These are phyloP conservation scores for Dasyprocta punctata DNA, from an alignment of 2,113 vertebrate genomes.

Conservation along the genomic window DNA sequence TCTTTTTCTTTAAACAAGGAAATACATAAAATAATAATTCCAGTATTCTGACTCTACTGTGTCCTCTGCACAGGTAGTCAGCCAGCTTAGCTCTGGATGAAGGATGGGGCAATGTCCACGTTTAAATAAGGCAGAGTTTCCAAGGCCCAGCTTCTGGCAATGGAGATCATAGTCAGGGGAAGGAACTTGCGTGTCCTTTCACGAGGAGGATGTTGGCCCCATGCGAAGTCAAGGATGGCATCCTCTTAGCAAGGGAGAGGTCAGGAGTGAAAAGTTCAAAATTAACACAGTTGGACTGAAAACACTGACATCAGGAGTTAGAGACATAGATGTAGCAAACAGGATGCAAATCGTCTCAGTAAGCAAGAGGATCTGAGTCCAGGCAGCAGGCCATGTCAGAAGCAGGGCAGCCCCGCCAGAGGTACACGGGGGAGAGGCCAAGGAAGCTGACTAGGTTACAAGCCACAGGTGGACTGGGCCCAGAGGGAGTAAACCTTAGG, in stretches of 20 bases:
- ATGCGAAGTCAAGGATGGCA: slow-evolving; percentile 44
- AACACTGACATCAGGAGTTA: slow-evolving; percentile 62
- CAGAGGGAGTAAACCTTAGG: neutral
- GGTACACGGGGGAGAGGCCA: neutral
- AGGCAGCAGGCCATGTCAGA: neutral
- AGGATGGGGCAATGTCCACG: neutral
- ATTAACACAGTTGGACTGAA: slow-evolving; percentile 58
- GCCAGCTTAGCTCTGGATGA: slow-evolving; percentile 71
- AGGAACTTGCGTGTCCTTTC: slow-evolving; percentile 70
- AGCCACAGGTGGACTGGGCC: neutral
- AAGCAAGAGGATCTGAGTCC: neutral
- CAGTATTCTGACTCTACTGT: slow-evolving; percentile 74
- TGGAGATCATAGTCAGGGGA: slow-evolving; percentile 55
- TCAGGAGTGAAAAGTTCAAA: slow-evolving; percentile 69
- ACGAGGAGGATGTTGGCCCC: slow-evolving; percentile 63
- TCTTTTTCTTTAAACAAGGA: slow-evolving; percentile 70
- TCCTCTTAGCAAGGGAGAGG: slow-evolving; percentile 51
- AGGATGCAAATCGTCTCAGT: slow-evolving; percentile 40
- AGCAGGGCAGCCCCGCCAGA: neutral
- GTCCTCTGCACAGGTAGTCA: slow-evolving; percentile 59
- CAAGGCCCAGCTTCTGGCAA: slow-evolving; percentile 66
- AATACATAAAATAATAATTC: slow-evolving; percentile 77
- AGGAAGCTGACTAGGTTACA: neutral
- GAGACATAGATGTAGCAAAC: slow-evolving; percentile 61
- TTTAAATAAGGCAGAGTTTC: slow-evolving; percentile 63